Percentiles rank a stretch among this genome's conserved stretches.
Conservation (phyloP, 2,797 vertebrate species). For the Cuniculus paca region DNA sequence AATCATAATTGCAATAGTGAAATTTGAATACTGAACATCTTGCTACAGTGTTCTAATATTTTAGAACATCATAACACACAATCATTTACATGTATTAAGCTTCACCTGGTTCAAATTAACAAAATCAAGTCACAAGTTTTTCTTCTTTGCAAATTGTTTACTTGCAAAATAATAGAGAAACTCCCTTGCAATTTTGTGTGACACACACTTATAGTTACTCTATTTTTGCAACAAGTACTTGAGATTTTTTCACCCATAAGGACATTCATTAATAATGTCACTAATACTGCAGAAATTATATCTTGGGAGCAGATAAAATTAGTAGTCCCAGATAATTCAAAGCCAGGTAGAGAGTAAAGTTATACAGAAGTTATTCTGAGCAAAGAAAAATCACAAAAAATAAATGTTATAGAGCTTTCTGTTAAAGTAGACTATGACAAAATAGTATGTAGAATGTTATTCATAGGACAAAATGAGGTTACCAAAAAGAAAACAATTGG, state of each 20-base stretch:
- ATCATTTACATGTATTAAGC: neutral
- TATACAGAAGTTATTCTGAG: neutral
- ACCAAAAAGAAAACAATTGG: neutral
- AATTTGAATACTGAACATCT: conserved; percentile 33
- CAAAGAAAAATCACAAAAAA: neutral
- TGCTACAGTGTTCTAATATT: neutral
- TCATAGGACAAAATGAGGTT: neutral
- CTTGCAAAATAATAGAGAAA: conserved; percentile 60
- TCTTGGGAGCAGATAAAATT: neutral
- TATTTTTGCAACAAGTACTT: neutral
- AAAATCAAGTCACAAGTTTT: conserved; percentile 23
- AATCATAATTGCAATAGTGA: conserved; percentile 42
- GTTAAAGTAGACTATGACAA: neutral
- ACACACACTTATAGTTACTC: conserved; percentile 41
- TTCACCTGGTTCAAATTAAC: conserved; percentile 36
- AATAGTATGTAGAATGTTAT: neutral
- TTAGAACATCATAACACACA: conserved; percentile 18
- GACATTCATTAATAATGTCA: neutral
- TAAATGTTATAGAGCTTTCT: neutral
- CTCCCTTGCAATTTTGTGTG: neutral
- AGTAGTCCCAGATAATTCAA: neutral
- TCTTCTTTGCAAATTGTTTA: conserved; percentile 26
- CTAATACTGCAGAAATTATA: neutral
- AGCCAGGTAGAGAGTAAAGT: neutral
- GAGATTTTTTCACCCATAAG: conserved; percentile 14